Base-by-base conservation (phyloP, 53 echinoderm and acorn worm genomes). In the Zoroaster sp. region DNA sequence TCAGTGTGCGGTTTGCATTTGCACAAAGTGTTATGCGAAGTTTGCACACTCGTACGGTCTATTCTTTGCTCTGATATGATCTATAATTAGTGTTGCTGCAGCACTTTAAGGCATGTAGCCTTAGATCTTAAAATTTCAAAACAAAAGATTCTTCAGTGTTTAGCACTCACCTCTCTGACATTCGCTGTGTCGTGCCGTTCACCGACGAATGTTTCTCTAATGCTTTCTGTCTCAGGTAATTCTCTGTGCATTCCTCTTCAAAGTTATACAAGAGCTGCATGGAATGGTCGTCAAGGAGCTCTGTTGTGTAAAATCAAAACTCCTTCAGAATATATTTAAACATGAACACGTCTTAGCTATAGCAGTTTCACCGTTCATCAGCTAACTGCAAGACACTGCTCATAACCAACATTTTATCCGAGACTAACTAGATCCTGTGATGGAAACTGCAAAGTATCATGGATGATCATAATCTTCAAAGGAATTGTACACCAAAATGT, bases 211-310 rank as follows among this genome's bases (percentile, higher is more conserved):
- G 96, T 37, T 94, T 76, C 31, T 86, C 75, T n/a, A 96, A 45
- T 9, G 89, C 85, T 14, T 94, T 81, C 54, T 94, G 94, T 74
- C 96, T 73, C 47, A 96, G 74, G 68, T 96, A 92, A 63, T 93
- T 96, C 78, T 94, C 96, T 9, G 94, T 90, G 72, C 94, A 93
- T 35, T 94, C 91, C 34, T 96, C 96, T 44, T 93, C 93, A 80
- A 96, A 96, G 77, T 88, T 93, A 77, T 94, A 94, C 32, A 96
- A 69, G 3, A 94, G 91, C 33, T 92, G 91, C 85, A 90, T 65
- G 0, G 86, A 88, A 6, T 88, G 78, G 17, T 93, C 91, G 47
- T 92, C 94, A 17, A 94, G 68, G 36, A 78, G 73, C 44, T 87
- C 72, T 43, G 45, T 49, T 75, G 25, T 25, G 7, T 5, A 28